Evolutionary conservation across 2,888 invertebrate genomes (phyloP).

Genomic region (Leucoptera coffeella): DNA sequence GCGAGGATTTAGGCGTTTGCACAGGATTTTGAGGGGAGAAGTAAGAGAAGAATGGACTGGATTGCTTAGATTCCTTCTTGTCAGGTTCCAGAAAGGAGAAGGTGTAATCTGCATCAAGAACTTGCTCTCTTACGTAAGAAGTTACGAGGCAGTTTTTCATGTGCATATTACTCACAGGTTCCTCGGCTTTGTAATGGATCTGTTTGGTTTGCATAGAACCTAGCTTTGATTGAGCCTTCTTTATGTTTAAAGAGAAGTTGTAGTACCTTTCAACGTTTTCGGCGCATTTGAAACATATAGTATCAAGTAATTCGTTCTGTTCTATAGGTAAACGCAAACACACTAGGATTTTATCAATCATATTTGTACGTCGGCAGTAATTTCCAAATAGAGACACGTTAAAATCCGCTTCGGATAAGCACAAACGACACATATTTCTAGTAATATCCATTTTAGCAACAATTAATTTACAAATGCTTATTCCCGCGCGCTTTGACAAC

Average conservation of each 20-base stretch:
- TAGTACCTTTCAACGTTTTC: slow-evolving; percentile 29
- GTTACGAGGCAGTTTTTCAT: slow-evolving; percentile 17
- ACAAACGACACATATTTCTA: slow-evolving; percentile 36
- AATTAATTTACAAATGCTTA: too few relatives aligned
- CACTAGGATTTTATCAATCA: slow-evolving; percentile 27
- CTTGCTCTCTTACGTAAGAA: slow-evolving; percentile 26
- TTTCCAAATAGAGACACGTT: slow-evolving; percentile 26
- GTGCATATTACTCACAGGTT: slow-evolving; percentile 1
- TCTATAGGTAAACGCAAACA: slow-evolving; percentile 28
- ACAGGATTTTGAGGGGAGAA: slow-evolving; percentile 21
- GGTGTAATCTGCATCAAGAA: slow-evolving; percentile 26
- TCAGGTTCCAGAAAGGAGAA: slow-evolving; percentile 30
- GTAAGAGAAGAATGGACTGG: slow-evolving; percentile 35
- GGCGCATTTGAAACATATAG: slow-evolving; percentile 33
- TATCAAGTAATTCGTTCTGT: slow-evolving; percentile 20
- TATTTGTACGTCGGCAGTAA: slow-evolving; percentile 21
- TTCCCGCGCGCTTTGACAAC: too few relatives aligned
- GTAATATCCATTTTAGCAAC: too few relatives aligned
- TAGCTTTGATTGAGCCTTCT: slow-evolving; percentile 20
- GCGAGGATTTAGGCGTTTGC: slow-evolving; percentile 13
- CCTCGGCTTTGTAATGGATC: slow-evolving; percentile 6
- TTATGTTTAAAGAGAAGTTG: slow-evolving; percentile 21
- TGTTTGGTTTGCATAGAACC: slow-evolving; percentile 11
- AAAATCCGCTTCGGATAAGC: slow-evolving; percentile 29
- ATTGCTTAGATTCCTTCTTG: slow-evolving; percentile 16